A percentile compares a stretch with the other conserved stretches of the same genome.
phyloP scores from a whole-genome alignment of 2,797 vertebrate genomes.

The Hirundo rustica region DNA sequence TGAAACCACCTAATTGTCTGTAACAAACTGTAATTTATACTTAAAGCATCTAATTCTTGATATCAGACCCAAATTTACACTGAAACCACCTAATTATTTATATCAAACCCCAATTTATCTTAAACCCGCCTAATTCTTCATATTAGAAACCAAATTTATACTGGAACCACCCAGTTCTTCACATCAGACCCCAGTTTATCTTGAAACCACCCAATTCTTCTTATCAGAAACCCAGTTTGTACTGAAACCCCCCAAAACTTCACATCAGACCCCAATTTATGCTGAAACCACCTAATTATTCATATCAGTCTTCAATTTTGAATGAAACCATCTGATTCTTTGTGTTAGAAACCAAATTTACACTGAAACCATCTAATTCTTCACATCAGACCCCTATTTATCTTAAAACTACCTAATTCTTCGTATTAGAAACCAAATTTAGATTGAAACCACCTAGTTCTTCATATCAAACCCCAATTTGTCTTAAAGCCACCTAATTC shows the following conservation, averaged over 20 bases:
- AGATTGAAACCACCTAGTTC: rapidly evolving
- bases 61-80: not conserved
- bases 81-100: not conserved
- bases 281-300: not conserved
- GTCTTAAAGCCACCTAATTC: too few relatives aligned
- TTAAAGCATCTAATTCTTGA: not conserved
- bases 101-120: rapidly evolving
- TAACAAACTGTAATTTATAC: too few relatives aligned
- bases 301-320: too few relatives aligned
- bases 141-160: too few relatives aligned
- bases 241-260: not conserved
- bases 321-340: too few relatives aligned
- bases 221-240: too few relatives aligned
- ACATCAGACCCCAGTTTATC: not conserved
- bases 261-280: not conserved
- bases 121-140: not conserved
- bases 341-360: too few relatives aligned
- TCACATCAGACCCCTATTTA: rapidly evolving
- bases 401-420: rapidly evolving
- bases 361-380: not conserved
- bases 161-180: too few relatives aligned
- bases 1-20: not conserved
- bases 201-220: too few relatives aligned
- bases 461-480: not conserved
- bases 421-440: rapidly evolving